Evolutionary conservation across 2,797 vertebrate genomes (phyloP).

Genomic region (Nyctalus aviator): DNA sequence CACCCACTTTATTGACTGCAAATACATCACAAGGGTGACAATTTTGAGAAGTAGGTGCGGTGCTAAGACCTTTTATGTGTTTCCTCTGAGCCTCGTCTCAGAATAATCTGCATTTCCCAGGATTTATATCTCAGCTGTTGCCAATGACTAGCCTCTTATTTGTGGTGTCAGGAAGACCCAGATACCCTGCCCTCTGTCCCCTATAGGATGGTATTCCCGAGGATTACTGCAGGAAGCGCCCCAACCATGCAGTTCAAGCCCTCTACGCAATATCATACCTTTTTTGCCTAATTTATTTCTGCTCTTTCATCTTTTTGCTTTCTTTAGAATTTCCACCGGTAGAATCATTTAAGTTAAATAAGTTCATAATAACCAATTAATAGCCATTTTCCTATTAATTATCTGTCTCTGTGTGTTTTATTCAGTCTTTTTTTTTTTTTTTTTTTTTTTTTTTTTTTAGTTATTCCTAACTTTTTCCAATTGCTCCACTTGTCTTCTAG

Average conservation of each 20-base stretch:
- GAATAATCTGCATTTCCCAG: not conserved
- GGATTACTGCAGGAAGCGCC: not conserved
- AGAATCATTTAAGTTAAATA: not conserved
- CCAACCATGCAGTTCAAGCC: not conserved
- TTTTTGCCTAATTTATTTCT: not conserved
- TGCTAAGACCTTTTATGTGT: not conserved
- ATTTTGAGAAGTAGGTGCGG: not conserved
- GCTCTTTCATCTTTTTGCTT: constrained; percentile 10
- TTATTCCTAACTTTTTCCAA: not conserved
- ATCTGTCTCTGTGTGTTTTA: not conserved
- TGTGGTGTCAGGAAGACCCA: not conserved
- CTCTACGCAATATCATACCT: not conserved
- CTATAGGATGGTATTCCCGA: not conserved
- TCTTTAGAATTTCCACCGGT: not conserved
- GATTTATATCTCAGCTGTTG: not conserved
- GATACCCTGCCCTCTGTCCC: not conserved
- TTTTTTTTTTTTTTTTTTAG: not conserved
- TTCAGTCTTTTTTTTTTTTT: not conserved
- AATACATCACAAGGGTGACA: not conserved
- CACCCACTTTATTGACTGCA: not conserved
- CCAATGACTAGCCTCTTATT: not conserved
- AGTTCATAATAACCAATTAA: not conserved
- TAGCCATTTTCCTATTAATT: not conserved
- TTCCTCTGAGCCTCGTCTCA: not conserved
- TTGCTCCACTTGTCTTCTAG: not conserved